Conservation (phyloP, 2,888 invertebrate genomes). For the Apamea monoglypha region DNA sequence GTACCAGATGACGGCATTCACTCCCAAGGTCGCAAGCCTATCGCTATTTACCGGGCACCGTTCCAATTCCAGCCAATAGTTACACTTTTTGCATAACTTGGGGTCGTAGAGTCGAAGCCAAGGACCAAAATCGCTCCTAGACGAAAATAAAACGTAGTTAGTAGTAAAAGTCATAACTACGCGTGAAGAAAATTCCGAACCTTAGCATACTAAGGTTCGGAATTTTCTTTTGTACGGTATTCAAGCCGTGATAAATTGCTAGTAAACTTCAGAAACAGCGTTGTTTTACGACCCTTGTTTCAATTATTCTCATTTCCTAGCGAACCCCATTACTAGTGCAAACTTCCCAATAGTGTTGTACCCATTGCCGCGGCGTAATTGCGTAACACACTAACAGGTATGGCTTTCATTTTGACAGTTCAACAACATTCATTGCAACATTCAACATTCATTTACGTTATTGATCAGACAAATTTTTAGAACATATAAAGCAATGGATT, state of each 20-base stretch:
- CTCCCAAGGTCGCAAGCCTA: constrained; percentile 22
- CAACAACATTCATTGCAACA: too few relatives aligned
- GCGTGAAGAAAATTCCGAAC: too few relatives aligned
- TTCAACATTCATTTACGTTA: too few relatives aligned
- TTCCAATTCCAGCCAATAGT: constrained; percentile 35
- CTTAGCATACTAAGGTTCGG: background rate
- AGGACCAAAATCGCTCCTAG: constrained; percentile 1
- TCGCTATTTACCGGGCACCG: constrained; percentile 22
- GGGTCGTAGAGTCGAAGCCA: background rate
- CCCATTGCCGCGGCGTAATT: background rate
- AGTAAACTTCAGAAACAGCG: constrained; percentile 9
- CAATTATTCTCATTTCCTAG: constrained; percentile 30
- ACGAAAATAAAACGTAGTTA: constrained; percentile 19
- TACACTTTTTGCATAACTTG: constrained; percentile 24
- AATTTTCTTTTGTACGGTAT: constrained; percentile 4
- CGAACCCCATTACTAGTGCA: constrained; percentile 37
- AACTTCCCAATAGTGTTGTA: constrained; percentile 44
- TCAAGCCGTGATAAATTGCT: constrained; percentile 21
- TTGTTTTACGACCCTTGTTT: constrained; percentile 31
- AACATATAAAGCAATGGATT: too few relatives aligned
- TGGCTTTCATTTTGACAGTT: too few relatives aligned
- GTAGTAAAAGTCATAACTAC: background rate
- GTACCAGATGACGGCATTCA: constrained; percentile 28
- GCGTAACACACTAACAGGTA: background rate
- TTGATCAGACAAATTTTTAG: too few relatives aligned